These are phyloP conservation scores for Arion vulgaris DNA, from an alignment of 1,140 invertebrate genomes.

Conservation along the genomic window DNA sequence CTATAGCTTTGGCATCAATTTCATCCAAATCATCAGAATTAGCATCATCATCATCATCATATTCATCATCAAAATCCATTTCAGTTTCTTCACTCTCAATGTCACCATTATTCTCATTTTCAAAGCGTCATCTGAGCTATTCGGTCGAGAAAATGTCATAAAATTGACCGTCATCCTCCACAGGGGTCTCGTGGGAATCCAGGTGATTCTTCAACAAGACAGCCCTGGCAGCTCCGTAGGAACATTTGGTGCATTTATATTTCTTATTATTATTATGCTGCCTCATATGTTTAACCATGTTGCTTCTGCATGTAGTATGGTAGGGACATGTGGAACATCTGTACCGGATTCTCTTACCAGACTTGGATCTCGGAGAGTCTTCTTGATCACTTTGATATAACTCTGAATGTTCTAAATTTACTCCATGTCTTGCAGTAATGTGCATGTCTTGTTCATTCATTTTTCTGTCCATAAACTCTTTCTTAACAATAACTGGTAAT, in stretches of 20 bases:
- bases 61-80: constrained; percentile 24
- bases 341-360: constrained; percentile 50
- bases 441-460: neutral
- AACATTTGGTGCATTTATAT: constrained; percentile 58
- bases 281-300: constrained; percentile 60
- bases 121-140: neutral
- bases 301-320: constrained; percentile 55
- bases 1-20: constrained; percentile 26
- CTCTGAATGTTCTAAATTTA: constrained; percentile 11
- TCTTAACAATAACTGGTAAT: neutral
- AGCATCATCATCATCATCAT: constrained; percentile 21
- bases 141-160: constrained; percentile 55
- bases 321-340: constrained; percentile 60
- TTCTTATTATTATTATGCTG: constrained; percentile 58
- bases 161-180: constrained; percentile 36
- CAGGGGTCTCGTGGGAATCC: constrained; percentile 50
- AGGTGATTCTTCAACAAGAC: constrained; percentile 54
- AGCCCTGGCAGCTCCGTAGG: constrained; percentile 56
- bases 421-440: neutral
- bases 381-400: neutral
- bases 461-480: constrained; percentile 9
- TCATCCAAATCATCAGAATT: constrained; percentile 23
- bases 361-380: constrained; percentile 16
- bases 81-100: constrained; percentile 40
- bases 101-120: constrained; percentile 31